Conservation (phyloP, 1,140 invertebrate species). For the Zaprionus tsacasi region DNA sequence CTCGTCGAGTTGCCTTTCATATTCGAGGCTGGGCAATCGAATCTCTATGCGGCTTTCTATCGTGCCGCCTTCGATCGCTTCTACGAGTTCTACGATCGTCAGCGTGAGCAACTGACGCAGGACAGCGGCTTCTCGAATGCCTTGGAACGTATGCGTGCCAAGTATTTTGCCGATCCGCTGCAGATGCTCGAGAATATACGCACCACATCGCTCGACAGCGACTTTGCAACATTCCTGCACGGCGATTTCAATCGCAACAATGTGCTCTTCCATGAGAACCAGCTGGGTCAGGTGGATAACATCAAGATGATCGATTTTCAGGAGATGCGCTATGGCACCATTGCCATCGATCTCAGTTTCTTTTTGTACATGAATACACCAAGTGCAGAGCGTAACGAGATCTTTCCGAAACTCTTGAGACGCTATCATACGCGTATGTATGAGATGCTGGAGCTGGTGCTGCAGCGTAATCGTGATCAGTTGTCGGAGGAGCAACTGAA, state of each 20-base stretch:
- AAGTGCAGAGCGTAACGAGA: slow-evolving; percentile 17
- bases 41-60: slow-evolving; percentile 61
- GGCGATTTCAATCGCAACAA: slow-evolving; percentile 83
- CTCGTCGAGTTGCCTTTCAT: slow-evolving; percentile 63
- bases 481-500: slow-evolving; percentile 46
- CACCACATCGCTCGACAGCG: slow-evolving; percentile 43
- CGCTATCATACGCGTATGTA: slow-evolving; percentile 56
- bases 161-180: slow-evolving; percentile 55
- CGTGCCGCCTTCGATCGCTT: slow-evolving; percentile 71
- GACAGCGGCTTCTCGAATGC: slow-evolving; percentile 27
- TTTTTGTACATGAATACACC: slow-evolving; percentile 79
- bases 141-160: slow-evolving; percentile 53
- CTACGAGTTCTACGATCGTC: slow-evolving; percentile 66
- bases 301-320: slow-evolving; percentile 81
- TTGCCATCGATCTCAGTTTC: slow-evolving; percentile 73
- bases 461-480: slow-evolving; percentile 51
- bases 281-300: slow-evolving; percentile 48
- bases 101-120: slow-evolving; percentile 12
- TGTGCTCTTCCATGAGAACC: slow-evolving; percentile 66
- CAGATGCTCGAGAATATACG: slow-evolving; percentile 65
- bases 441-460: slow-evolving; percentile 62
- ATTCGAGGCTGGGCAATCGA: background rate
- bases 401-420: slow-evolving; percentile 39
- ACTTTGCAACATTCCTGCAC: slow-evolving; percentile 73
- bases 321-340: slow-evolving; percentile 73